These are phyloP conservation scores for Heliconius congener DNA, from an alignment of 1,140 invertebrate genomes.

Conservation along the genomic window DNA sequence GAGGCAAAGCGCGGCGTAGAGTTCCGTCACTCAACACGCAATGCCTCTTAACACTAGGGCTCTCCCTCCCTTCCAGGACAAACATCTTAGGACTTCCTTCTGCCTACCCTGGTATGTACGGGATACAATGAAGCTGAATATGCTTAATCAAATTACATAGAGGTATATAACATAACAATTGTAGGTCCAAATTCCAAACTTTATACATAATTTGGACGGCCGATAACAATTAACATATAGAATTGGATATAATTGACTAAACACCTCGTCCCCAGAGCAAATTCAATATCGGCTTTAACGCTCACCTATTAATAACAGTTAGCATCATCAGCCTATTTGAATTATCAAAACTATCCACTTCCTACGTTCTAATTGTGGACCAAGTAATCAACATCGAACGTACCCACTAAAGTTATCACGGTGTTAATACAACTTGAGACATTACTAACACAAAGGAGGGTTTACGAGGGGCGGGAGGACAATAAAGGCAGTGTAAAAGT, in stretches of 20 bases:
- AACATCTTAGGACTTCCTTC: no score
- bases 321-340: constrained; percentile 63
- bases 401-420: constrained; percentile 69
- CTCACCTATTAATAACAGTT: constrained; percentile 59
- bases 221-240: constrained; percentile 31
- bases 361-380: constrained; percentile 56
- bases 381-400: constrained; percentile 51
- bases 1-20: no score
- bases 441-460: constrained; percentile 73
- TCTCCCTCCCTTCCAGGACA: no score
- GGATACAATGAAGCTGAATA: neutral
- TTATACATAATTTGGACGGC: constrained; percentile 8
- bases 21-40: no score
- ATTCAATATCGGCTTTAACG: constrained; percentile 64
- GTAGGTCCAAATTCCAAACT: neutral
- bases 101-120: no score
- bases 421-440: constrained; percentile 77
- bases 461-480: constrained; percentile 69
- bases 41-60: no score
- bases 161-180: neutral
- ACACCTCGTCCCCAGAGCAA: constrained; percentile 47
- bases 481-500: constrained; percentile 80
- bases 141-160: neutral
- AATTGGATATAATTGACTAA: constrained; percentile 59
- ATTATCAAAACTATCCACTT: constrained; percentile 71